Evolutionary conservation across 92 coral and sea anemone genomes (phyloP).

Genomic region (Parazoanthus atlanticus): DNA sequence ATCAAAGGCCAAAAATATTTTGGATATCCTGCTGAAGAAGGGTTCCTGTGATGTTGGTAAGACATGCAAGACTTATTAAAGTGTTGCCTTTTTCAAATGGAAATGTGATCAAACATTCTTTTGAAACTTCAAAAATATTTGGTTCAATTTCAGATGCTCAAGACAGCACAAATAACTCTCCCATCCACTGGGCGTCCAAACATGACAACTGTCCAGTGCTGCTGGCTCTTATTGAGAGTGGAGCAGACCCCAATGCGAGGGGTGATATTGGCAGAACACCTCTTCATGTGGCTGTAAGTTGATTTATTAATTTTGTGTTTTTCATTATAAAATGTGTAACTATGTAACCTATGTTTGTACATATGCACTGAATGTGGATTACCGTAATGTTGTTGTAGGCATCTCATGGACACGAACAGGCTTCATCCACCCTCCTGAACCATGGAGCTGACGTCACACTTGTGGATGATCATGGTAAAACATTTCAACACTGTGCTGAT

Average conservation of each 20-base stretch:
- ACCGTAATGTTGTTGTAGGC: constrained; percentile 69
- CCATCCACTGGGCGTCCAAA: constrained; percentile 88
- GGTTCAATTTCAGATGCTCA: constrained; percentile 60
- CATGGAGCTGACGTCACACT: constrained; percentile 94
- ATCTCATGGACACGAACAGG: constrained; percentile 74
- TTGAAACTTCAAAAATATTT: neutral
- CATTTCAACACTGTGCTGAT: neutral
- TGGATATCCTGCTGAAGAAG: constrained; percentile 66
- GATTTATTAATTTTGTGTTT: neutral
- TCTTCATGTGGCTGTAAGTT: constrained; percentile 88
- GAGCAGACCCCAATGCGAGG: constrained; percentile 89
- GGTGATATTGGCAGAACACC: constrained; percentile 90
- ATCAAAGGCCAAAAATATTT: constrained; percentile 67
- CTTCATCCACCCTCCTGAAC: constrained; percentile 71
- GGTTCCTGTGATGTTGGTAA: constrained; percentile 73
- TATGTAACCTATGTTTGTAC: neutral
- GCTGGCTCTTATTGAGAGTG: constrained; percentile 83
- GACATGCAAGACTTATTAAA: neutral
- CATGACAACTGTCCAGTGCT: constrained; percentile 77
- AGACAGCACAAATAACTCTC: constrained; percentile 74
- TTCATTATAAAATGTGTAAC: too few relatives aligned
- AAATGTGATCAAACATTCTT: neutral
- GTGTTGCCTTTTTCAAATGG: too few relatives aligned
- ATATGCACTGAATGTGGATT: neutral
- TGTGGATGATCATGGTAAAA: constrained; percentile 88